Evolutionary conservation across 1,140 invertebrate species (phyloP).

Genomic region (Stegodyphus dumicola): DNA sequence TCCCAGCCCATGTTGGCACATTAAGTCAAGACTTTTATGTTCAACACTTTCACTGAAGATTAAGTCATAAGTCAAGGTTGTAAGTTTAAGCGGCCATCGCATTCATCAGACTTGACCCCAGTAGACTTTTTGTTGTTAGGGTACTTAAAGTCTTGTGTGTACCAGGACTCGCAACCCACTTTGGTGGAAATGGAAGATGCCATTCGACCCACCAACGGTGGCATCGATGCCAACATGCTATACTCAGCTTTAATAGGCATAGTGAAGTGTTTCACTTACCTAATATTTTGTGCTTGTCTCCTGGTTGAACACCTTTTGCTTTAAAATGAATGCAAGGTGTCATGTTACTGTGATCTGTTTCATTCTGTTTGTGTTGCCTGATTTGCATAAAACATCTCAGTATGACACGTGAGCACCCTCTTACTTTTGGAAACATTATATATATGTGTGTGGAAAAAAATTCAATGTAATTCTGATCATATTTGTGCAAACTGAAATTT

Average conservation of each 20-base stretch:
- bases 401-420: no score
- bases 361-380: no score
- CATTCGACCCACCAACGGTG: background rate
- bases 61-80: background rate
- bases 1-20: no score
- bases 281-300: background rate
- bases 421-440: no score
- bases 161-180: background rate
- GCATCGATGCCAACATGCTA: background rate
- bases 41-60: background rate
- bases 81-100: background rate
- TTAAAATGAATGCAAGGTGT: no score
- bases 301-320: no score
- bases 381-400: no score
- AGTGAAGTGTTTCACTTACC: background rate
- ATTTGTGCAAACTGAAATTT: no score
- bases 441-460: no score
- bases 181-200: background rate
- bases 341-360: no score
- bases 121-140: background rate
- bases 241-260: background rate
- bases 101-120: background rate
- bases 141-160: background rate
- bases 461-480: no score
- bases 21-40: no score